Percentiles rank a stretch among this genome's conserved stretches.
Evolutionary conservation across 2,113 vertebrate species (phyloP).

Genomic region (Embiotoca jacksoni): DNA sequence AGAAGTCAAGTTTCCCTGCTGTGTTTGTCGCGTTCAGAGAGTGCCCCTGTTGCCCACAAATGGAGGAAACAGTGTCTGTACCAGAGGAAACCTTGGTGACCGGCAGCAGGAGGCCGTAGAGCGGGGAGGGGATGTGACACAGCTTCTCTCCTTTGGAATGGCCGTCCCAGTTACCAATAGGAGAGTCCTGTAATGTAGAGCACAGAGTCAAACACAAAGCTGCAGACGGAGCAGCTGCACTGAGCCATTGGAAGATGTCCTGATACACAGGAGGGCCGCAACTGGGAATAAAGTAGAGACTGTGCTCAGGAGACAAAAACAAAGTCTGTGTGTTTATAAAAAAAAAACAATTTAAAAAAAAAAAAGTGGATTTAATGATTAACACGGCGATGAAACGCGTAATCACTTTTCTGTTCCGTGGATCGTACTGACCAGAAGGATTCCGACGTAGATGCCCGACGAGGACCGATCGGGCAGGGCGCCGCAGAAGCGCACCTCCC

Average conservation of each 20-base stretch:
- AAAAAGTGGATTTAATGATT: too few species aligned
- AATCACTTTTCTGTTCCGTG: neutral
- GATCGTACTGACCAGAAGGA: constrained; percentile 78
- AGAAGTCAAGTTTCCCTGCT: neutral
- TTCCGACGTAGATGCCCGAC: constrained; percentile 65
- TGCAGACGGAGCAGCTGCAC: rapidly evolving
- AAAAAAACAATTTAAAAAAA: too few species aligned
- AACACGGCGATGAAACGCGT: too few species aligned
- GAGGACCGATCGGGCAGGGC: constrained; percentile 61
- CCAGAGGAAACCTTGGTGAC: constrained; percentile 76
- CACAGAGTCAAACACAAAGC: constrained; percentile 8
- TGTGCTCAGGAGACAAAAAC: too few species aligned
- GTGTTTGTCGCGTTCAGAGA: too few species aligned
- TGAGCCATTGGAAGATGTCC: too few species aligned
- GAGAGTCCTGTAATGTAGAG: constrained; percentile 72
- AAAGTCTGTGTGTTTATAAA: too few species aligned
- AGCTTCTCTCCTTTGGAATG: constrained; percentile 72
- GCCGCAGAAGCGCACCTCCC: constrained; percentile 80
- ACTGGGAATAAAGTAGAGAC: too few species aligned
- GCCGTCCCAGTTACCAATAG: constrained; percentile 82
- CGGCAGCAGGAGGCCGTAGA: constrained; percentile 77
- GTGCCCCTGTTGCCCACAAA: neutral
- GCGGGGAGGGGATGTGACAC: constrained; percentile 74
- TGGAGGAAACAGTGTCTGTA: constrained; percentile 31
- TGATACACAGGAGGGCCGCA: too few species aligned